These are phyloP conservation scores for Apostichopus parvimensis DNA, from an alignment of 35 echinoderm and acorn worm species.

Conservation along the genomic window DNA sequence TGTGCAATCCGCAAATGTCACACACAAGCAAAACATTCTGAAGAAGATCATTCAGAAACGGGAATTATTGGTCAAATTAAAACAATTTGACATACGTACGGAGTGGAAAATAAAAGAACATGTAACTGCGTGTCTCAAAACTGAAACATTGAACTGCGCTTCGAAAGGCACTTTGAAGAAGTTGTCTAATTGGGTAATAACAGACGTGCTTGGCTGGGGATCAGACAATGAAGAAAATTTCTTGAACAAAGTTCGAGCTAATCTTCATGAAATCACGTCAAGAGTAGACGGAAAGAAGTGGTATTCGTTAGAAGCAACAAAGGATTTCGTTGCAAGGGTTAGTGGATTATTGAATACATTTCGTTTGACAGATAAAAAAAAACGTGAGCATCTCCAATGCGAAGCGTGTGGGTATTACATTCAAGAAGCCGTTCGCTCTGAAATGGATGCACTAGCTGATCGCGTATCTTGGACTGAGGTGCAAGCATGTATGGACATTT, in stretches of 20 bases:
- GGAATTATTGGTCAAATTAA: too few species aligned
- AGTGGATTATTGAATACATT: background rate
- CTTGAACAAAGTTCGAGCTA: background rate
- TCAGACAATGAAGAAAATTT: slow-evolving; percentile 27
- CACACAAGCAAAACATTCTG: too few species aligned
- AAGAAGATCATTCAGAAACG: too few species aligned
- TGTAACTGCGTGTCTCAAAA: too few species aligned
- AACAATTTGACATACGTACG: too few species aligned
- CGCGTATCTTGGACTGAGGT: slow-evolving; percentile 6
- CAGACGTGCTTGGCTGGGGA: background rate
- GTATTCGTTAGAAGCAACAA: background rate
- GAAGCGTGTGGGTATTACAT: slow-evolving; percentile 31
- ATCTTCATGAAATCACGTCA: background rate
- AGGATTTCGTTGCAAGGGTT: slow-evolving; percentile 17
- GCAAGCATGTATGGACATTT: background rate
- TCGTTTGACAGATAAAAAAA: background rate
- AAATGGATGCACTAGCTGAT: slow-evolving; percentile 9
- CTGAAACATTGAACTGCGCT: background rate
- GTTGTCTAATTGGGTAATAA: background rate
- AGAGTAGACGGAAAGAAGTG: background rate
- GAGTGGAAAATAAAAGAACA: too few species aligned
- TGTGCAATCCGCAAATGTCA: too few species aligned
- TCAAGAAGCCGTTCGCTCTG: slow-evolving; percentile 34
- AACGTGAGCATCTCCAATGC: background rate
- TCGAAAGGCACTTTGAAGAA: background rate